Evolutionary conservation across 2,113 vertebrate genomes (phyloP), one percentile per base, ranked within the genome.

Genomic region (Catagonus wagneri): DNA sequence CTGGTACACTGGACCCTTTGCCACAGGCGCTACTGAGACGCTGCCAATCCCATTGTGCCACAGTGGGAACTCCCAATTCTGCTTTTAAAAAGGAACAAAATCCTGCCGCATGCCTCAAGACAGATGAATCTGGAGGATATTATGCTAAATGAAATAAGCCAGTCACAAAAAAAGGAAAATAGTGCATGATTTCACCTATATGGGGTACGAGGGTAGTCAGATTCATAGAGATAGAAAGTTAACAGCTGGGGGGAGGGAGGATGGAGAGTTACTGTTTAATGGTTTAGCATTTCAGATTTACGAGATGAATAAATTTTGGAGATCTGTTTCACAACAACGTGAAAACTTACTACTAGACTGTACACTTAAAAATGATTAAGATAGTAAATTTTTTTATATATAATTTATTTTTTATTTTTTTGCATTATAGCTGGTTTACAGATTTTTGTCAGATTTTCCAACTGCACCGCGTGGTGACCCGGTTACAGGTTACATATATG

Each of bases 121-220:
- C 3, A 7, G 16, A 86, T 17, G 66, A 91, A 92, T 3, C 16
- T 32, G 61, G 60, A 27, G 61, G 65, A 27, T 6, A 34, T 54
- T 85, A 56, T 36, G 61, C 32, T 84, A 54, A 78, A 32, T 61
- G 50, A 94, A 95, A 95, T 69, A 90, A 74, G 7, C 6, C n/a
- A 86, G 39, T 81, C 11, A 71, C 54, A 25, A 22, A 92, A 92
- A 91, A 74, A 87, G 22, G 17, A 4, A 76, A 89, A 44, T 7
- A 29, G 23, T 89, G 4, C 44, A 23, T 72, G 60, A 92, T 29
- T 89, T 32, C 58, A 34, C 58, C n/a, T 19, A 4, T 1, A 23
- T 19, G 75, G 66, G 20, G 27, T 27, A 58, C 6, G 12, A 56
- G 6, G 65, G 22, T 2, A 74, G 44, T 74, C 60, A 58, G 23